These are phyloP conservation scores for Melanotaenia boesemani DNA, from an alignment of 2,797 vertebrate genomes.

Conservation along the genomic window DNA sequence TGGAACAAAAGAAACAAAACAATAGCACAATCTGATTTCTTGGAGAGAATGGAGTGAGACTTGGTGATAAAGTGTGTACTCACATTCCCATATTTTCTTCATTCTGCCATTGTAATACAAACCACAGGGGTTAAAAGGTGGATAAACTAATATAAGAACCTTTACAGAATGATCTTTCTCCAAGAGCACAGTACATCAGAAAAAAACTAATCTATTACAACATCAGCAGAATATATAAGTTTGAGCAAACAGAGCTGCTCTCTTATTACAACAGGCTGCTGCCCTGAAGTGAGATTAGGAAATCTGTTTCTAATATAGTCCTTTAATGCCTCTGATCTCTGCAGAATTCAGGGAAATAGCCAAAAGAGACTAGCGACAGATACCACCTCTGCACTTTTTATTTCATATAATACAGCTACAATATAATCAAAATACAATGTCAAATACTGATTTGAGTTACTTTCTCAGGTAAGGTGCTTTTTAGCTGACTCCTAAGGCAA, in stretches of 20 bases:
- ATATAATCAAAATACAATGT: constrained; percentile 28
- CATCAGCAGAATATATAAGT: constrained; percentile 18
- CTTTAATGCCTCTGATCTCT: constrained; percentile 46
- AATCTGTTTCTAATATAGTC: constrained; percentile 50
- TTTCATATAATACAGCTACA: constrained; percentile 10
- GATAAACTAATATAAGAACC: constrained; percentile 19
- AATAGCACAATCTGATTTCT: constrained; percentile 36
- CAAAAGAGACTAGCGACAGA: constrained; percentile 24
- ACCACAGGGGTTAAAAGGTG: constrained; percentile 3
- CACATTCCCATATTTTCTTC: constrained; percentile 16
- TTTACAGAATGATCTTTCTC: constrained; percentile 23
- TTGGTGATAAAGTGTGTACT: background rate
- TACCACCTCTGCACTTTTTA: constrained; percentile 30
- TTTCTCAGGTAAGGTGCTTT: constrained; percentile 4
- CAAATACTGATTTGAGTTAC: constrained; percentile 10
- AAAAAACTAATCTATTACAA: constrained; percentile 13
- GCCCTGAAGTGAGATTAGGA: constrained; percentile 48
- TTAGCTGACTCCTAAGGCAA: background rate
- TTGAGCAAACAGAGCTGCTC: constrained; percentile 41
- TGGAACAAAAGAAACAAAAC: constrained; percentile 28
- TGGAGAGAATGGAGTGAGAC: constrained; percentile 19
- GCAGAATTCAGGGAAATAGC: constrained; percentile 43
- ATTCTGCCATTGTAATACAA: constrained; percentile 16
- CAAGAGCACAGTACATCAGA: constrained; percentile 28
- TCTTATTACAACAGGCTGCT: constrained; percentile 46